A percentile compares a stretch with the other conserved stretches of the same genome.
These are phyloP conservation scores for Dinoponera quadriceps DNA, from an alignment of 1,140 invertebrate genomes.

Conservation along the genomic window DNA sequence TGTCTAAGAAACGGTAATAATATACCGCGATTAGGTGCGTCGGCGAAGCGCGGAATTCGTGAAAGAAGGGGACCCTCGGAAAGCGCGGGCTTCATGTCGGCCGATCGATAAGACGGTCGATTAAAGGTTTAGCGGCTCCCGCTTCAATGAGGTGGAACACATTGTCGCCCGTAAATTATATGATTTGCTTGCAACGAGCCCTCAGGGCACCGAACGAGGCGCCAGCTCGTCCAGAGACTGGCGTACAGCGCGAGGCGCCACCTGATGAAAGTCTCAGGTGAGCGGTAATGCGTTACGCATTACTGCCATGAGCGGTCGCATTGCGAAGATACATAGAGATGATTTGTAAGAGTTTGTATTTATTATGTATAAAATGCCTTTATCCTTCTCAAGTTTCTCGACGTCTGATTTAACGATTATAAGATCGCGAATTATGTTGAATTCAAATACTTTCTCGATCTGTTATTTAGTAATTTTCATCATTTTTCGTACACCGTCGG, in stretches of 20 bases:
- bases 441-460: too few relatives aligned
- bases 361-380: background rate
- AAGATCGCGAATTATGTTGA: too few relatives aligned
- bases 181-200: constrained; percentile 67
- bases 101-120: constrained; percentile 68
- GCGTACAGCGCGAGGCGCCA: constrained; percentile 48
- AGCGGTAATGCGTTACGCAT: constrained; percentile 3
- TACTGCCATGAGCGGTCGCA: background rate
- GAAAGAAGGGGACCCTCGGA: constrained; percentile 35
- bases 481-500: too few relatives aligned
- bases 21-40: constrained; percentile 4
- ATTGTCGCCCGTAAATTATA: constrained; percentile 75
- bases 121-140: constrained; percentile 64
- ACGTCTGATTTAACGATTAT: too few relatives aligned
- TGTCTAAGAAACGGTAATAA: background rate
- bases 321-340: background rate
- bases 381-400: too few relatives aligned
- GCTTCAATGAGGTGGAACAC: constrained; percentile 72
- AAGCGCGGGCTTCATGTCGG: constrained; percentile 2
- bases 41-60: constrained; percentile 22
- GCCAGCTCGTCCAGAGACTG: constrained; percentile 55
- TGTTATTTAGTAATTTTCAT: too few relatives aligned
- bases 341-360: background rate
- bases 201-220: constrained; percentile 53
- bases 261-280: constrained; percentile 57